A percentile compares a stretch with the other conserved stretches of the same genome.
phyloP scores from a whole-genome alignment of 2,888 invertebrate genomes.

The Lapara coniferarum region DNA sequence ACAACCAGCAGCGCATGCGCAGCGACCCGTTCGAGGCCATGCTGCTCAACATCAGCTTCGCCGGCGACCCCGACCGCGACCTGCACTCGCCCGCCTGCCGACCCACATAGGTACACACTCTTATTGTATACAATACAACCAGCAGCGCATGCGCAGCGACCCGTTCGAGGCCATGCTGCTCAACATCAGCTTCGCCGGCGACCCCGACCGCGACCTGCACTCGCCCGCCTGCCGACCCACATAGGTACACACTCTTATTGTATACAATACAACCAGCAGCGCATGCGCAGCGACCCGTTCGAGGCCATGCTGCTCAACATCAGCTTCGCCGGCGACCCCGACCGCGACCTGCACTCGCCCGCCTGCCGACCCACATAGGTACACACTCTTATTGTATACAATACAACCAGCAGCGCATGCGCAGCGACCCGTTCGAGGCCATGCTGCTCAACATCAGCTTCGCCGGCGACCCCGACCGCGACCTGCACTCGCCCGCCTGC shows the following conservation, averaged over 20 bases:
- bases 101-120: constrained; percentile 74
- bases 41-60: constrained; percentile 89
- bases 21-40: constrained; percentile 96
- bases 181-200: constrained; percentile 86
- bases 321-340: constrained; percentile 80
- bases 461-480: constrained; percentile 65
- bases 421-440: constrained; percentile 95
- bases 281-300: constrained; percentile 97
- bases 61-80: constrained; percentile 65
- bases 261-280: constrained; percentile 88
- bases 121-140: constrained; percentile 83
- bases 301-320: constrained; percentile 93
- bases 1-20: constrained; percentile 96
- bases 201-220: constrained; percentile 68
- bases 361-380: constrained; percentile 85
- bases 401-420: constrained; percentile 95
- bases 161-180: constrained; percentile 95
- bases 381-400: background rate
- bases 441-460: constrained; percentile 91
- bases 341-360: constrained; percentile 73
- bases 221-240: constrained; percentile 85
- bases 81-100: constrained; percentile 83
- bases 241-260: constrained; percentile 52
- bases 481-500: constrained; percentile 81
- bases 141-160: constrained; percentile 96